phyloP scores from a whole-genome alignment of 2,113 vertebrate species.

The Hippocampus zosterae region DNA sequence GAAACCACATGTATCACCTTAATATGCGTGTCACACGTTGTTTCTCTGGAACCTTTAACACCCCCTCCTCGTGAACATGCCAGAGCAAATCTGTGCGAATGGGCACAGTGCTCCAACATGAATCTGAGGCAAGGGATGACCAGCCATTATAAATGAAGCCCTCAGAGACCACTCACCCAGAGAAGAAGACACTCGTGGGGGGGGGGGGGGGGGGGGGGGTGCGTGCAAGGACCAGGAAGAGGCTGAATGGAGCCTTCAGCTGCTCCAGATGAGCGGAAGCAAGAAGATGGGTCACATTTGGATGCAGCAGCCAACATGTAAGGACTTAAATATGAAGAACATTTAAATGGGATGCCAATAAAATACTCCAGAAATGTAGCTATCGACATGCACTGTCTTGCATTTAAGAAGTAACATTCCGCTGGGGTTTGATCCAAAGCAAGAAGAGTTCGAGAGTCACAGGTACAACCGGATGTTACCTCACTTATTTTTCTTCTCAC shows the following conservation, averaged over 20 bases:
- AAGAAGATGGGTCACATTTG: conserved; percentile 56
- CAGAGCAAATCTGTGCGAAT: conserved; percentile 68
- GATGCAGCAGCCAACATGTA: conserved; percentile 35
- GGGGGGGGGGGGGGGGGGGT: conserved; percentile 58
- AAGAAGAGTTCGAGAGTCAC: too few relatives aligned
- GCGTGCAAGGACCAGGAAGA: conserved; percentile 47
- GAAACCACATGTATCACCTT: conserved; percentile 63
- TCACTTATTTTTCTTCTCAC: too few relatives aligned
- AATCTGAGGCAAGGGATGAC: conserved; percentile 65
- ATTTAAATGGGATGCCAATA: conserved; percentile 49
- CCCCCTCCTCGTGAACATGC: conserved; percentile 65
- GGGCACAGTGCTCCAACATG: conserved; percentile 57
- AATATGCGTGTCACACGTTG: conserved; percentile 66
- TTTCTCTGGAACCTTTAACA: conserved; percentile 68
- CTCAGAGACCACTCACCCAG: conserved; percentile 71
- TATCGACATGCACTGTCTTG: background rate
- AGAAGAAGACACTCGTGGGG: conserved; percentile 38
- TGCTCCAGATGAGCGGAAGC: conserved; percentile 66
- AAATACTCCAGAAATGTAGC: conserved; percentile 35
- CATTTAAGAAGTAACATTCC: background rate
- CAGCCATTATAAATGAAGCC: conserved; percentile 74
- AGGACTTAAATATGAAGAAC: conserved; percentile 41
- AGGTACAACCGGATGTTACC: too few relatives aligned
- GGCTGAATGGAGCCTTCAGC: conserved; percentile 49
- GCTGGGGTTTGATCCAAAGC: too few relatives aligned